Base-by-base conservation (phyloP, 2,113 vertebrate species). In the Apaloderma vittatum region DNA sequence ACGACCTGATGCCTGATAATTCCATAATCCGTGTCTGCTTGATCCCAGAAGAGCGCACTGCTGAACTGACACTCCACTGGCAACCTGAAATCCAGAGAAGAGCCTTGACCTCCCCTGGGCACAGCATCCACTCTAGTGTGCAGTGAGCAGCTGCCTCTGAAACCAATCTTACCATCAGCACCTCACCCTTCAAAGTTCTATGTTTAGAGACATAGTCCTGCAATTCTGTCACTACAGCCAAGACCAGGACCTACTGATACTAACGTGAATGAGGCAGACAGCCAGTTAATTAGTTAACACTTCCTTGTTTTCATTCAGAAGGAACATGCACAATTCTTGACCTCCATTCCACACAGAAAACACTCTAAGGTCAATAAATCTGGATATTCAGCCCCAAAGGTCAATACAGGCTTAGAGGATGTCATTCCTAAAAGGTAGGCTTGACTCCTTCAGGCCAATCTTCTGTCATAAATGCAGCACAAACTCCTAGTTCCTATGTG, bases 271-370 rank as follows among this genome's bases (percentile, higher is more conserved):
- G 13, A 91, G 12, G n/a, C 24, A 54, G 71, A 30, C 59, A 36
- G 17, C 8, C 74, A 46, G 22, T 46, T 49, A 54, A 23, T 46
- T 61, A 81, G 30, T 36, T 61, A 43, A 81, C 34, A 30, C 26
- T 57, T 81, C 62, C 75, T 36, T 67, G 73, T 63, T 63, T 94
- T 81, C 75, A 90, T 46, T 93, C 45, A 77, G 52, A 76, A 88
- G 34, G 22, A 95, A 77, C 2, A 6, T 12, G n/a, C 23, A 62
- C 15, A 87, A 87, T 71, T 78, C 66, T 75, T 86, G 37, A 36
- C 48, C 83, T 24, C 59, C 43, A 89, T 34, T 76, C 90, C 29
- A 74, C 13, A 51, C 52, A 67, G 88, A 86, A 23, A 93, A 54
- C 51, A 58, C 74, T 46, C 36, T 8, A 45, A 62, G 62, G 45